Evolutionary conservation across 2,888 invertebrate species (phyloP).

Genomic region (Chirona hameri): DNA sequence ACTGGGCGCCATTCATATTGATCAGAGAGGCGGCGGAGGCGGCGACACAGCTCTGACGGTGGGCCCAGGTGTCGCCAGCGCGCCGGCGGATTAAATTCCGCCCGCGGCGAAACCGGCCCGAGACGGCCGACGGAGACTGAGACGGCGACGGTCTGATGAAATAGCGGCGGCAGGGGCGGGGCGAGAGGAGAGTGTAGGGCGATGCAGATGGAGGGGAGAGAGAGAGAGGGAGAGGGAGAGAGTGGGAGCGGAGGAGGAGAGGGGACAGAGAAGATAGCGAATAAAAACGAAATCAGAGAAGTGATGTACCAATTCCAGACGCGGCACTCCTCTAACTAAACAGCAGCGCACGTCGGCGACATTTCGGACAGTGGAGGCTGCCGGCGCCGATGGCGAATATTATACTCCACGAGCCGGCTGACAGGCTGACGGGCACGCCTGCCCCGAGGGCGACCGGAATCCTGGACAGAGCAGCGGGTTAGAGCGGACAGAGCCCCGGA

Average conservation of each 20-base stretch:
- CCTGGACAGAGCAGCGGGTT: neutral
- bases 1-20: constrained; percentile 12
- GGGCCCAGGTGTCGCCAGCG: constrained; percentile 13
- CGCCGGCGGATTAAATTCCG: neutral
- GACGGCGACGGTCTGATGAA: neutral
- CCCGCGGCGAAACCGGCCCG: neutral
- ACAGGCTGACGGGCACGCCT: neutral
- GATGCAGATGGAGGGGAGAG: constrained; percentile 12
- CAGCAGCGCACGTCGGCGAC: too few species aligned
- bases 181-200: neutral
- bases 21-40: constrained; percentile 5
- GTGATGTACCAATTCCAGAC: too few species aligned
- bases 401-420: neutral
- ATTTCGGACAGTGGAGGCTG: too few species aligned
- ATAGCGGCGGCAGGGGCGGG: neutral
- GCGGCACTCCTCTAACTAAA: too few species aligned
- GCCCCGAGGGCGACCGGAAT: neutral
- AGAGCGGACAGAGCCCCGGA: constrained; percentile 5
- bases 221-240: constrained; percentile 22
- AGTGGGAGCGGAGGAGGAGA: neutral
- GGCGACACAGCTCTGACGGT: neutral
- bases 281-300: too few species aligned
- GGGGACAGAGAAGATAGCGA: neutral
- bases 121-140: neutral
- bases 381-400: too few species aligned